Percentiles rank a stretch among this genome's conserved stretches.
Conservation (phyloP, 2,797 vertebrate genomes). For the Toxotes lorentzi region DNA sequence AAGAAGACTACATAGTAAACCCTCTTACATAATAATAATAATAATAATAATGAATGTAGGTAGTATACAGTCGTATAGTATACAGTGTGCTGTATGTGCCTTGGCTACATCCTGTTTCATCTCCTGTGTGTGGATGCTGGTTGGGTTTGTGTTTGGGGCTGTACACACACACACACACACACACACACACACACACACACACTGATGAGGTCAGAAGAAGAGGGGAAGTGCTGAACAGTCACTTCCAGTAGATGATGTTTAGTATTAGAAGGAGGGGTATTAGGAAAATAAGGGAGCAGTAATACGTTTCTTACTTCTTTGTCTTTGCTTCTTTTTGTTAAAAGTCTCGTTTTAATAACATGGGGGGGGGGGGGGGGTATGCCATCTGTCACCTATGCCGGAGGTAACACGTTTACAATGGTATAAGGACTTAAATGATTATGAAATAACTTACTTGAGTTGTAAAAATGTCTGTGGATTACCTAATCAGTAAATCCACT, state of each 20-base stretch:
- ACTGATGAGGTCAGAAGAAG: constrained; percentile 66
- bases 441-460: neutral
- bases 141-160: constrained; percentile 12
- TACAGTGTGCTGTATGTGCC: neutral
- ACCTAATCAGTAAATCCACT: neutral
- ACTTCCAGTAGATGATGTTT: constrained; percentile 51
- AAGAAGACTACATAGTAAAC: neutral
- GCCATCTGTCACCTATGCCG: too few species aligned
- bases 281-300: constrained; percentile 2
- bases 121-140: constrained; percentile 13
- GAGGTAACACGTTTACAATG: neutral
- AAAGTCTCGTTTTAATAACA: neutral
- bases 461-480: neutral
- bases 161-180: neutral
- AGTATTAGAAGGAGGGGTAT: neutral
- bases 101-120: neutral
- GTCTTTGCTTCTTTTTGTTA: neutral
- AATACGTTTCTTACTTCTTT: neutral
- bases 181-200: neutral
- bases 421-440: neutral
- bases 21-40: neutral
- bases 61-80: neutral
- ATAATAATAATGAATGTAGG: neutral
- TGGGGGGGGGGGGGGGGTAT: too few species aligned
- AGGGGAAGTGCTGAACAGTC: constrained; percentile 59